A percentile compares a stretch with the other conserved stretches of the same genome.
Evolutionary conservation across 2,888 invertebrate genomes (phyloP).

Genomic region (Leptura quadrifasciata): DNA sequence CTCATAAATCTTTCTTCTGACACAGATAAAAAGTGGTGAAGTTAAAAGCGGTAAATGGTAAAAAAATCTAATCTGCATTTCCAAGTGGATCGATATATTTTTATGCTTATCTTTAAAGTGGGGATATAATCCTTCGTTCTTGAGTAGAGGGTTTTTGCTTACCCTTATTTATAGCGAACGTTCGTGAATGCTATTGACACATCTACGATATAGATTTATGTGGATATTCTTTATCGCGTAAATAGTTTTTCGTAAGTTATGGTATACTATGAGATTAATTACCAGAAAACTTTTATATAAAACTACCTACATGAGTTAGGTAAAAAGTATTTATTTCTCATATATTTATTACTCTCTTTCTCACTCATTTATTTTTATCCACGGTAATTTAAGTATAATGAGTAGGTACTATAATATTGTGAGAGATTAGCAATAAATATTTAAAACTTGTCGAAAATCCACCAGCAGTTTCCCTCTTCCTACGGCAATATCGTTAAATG

Average conservation of each 20-base stretch:
- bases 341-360: not conserved
- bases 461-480: no score
- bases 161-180: conserved; percentile 70
- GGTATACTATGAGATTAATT: conserved; percentile 13
- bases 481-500: no score
- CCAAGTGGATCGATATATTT: conserved; percentile 56
- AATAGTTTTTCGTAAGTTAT: conserved; percentile 50
- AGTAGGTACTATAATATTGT: no score
- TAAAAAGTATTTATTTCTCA: not conserved
- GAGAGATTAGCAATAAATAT: no score
- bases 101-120: conserved; percentile 55
- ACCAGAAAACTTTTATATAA: not conserved
- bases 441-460: no score
- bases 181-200: conserved; percentile 71
- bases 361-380: not conserved
- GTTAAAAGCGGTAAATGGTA: conserved; percentile 51
- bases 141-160: conserved; percentile 59
- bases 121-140: conserved; percentile 56
- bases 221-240: conserved; percentile 60
- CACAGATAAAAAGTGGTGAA: conserved; percentile 54
- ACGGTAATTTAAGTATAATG: no score
- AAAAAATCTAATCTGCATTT: conserved; percentile 58
- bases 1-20: conserved; percentile 53
- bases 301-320: not conserved
- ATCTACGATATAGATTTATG: conserved; percentile 65